Percentiles rank a stretch among this genome's conserved stretches.
Conservation (phyloP, 2,888 invertebrate species). For the Blera fallax region DNA sequence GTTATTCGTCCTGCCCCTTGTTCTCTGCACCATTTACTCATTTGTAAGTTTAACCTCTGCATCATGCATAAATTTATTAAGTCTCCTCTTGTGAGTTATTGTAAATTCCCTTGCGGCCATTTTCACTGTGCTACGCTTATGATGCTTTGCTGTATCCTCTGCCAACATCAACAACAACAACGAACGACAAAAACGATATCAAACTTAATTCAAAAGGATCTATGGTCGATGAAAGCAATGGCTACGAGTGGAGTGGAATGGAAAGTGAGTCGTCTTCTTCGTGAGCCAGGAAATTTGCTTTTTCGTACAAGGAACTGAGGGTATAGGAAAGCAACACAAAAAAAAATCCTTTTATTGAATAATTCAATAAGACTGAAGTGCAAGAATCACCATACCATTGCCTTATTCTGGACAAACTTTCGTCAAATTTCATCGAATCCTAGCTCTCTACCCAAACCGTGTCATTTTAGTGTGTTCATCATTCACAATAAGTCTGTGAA, state of each 20-base stretch:
- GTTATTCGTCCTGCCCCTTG: neutral
- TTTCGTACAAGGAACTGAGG: neutral
- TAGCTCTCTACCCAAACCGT: neutral
- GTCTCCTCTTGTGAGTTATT: slow-evolving; percentile 1
- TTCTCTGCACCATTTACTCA: neutral
- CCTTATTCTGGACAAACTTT: neutral
- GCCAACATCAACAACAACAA: neutral
- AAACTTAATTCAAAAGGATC: slow-evolving; percentile 12
- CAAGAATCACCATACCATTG: neutral
- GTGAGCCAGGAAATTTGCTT: neutral
- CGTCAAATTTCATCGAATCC: neutral
- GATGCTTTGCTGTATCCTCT: neutral
- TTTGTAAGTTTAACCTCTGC: slow-evolving; percentile 16
- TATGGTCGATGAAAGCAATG: neutral
- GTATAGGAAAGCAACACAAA: neutral
- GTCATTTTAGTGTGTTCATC: neutral
- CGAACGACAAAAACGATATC: neutral
- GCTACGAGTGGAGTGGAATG: neutral
- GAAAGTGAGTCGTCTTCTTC: neutral
- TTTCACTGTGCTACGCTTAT: neutral
- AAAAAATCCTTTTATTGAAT: neutral
- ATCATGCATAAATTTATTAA: slow-evolving; percentile 37
- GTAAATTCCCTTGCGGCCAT: slow-evolving; percentile 1
- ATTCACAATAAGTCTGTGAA: neutral
- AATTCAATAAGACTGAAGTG: neutral